A percentile compares a stretch with the other conserved stretches of the same genome.
Conservation (phyloP, 1,140 invertebrate species). For the Lepidurus apus region DNA sequence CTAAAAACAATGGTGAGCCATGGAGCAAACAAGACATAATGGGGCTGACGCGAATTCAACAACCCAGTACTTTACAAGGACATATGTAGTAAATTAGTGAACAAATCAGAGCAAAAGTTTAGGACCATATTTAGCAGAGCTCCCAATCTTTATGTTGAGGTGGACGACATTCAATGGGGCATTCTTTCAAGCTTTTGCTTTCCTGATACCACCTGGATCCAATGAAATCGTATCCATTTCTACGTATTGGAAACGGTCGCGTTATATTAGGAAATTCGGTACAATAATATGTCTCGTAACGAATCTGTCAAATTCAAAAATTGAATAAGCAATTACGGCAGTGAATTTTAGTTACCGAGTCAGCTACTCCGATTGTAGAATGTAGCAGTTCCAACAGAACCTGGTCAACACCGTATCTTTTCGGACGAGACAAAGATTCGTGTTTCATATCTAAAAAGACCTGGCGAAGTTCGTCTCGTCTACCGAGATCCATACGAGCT, state of each 20-base stretch:
- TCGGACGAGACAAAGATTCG: neutral
- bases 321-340: neutral
- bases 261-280: neutral
- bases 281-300: slow-evolving; percentile 24
- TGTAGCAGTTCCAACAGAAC: neutral
- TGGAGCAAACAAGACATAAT: no score
- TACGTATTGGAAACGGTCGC: slow-evolving; percentile 17
- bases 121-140: slow-evolving; percentile 18
- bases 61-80: no score
- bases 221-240: neutral
- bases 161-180: slow-evolving; percentile 20
- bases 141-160: slow-evolving; percentile 27
- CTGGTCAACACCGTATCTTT: neutral
- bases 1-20: no score
- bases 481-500: neutral
- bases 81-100: no score
- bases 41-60: no score
- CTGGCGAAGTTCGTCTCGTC: neutral
- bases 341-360: neutral
- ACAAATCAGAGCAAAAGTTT: no score
- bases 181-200: neutral
- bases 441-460: neutral
- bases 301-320: neutral
- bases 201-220: neutral
- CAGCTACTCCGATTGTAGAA: slow-evolving; percentile 15